A percentile compares a stretch with the other conserved stretches of the same genome.
These are phyloP conservation scores for Tachypleus tridentatus DNA, from an alignment of 1,140 invertebrate genomes.

Conservation along the genomic window DNA sequence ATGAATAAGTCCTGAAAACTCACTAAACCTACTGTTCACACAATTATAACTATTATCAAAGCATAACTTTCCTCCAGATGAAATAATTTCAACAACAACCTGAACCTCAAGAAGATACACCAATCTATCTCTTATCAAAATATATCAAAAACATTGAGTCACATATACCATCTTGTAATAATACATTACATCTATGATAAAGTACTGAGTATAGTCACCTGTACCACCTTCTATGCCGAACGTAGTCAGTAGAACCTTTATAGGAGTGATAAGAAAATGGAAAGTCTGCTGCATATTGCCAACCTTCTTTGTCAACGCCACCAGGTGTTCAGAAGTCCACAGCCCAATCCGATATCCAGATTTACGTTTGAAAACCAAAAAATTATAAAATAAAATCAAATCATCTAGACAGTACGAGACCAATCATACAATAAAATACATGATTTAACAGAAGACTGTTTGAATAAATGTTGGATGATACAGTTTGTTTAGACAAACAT, in stretches of 20 bases:
- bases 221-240: conserved; percentile 69
- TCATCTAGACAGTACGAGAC: no score
- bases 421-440: no score
- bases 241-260: conserved; percentile 77
- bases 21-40: background rate
- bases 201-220: conserved; percentile 20
- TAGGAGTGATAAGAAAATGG: conserved; percentile 68
- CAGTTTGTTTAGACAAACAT: no score
- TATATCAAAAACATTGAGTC: background rate
- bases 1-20: background rate
- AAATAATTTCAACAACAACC: background rate
- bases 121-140: background rate
- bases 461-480: no score
- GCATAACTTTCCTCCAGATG: no score
- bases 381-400: no score
- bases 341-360: conserved; percentile 76
- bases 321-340: conserved; percentile 75
- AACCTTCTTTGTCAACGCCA: conserved; percentile 79
- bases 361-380: no score
- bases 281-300: conserved; percentile 90
- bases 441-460: no score
- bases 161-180: background rate
- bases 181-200: background rate
- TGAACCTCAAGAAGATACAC: background rate
- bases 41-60: background rate